These are phyloP conservation scores for Cyclina sinensis DNA, from an alignment of 1,140 invertebrate genomes.

Conservation along the genomic window DNA sequence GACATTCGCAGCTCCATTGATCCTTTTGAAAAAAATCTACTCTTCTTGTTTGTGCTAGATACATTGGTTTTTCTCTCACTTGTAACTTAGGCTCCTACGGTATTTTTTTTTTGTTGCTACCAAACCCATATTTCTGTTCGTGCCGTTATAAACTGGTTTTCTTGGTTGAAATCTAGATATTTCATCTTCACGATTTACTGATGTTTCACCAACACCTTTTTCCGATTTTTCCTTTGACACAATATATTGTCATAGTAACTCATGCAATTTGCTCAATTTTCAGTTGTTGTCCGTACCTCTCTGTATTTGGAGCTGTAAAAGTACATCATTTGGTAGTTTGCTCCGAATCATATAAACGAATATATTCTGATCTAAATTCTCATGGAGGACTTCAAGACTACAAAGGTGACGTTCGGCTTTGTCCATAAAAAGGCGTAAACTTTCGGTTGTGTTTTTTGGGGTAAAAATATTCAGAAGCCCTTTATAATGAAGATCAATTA, in stretches of 20 bases:
- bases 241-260: neutral
- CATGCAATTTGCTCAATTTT: conserved; percentile 8
- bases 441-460: neutral
- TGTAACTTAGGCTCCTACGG: neutral
- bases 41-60: too few species aligned
- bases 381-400: conserved; percentile 21
- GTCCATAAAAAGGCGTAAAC: conserved; percentile 10
- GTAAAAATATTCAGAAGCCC: neutral
- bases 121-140: neutral
- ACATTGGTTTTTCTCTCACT: neutral
- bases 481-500: neutral
- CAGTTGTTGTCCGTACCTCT: neutral
- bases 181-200: neutral
- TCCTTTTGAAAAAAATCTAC: neutral
- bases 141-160: neutral
- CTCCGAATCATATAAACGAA: conserved; percentile 49
- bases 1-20: conserved; percentile 2
- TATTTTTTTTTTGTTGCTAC: neutral
- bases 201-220: too few species aligned
- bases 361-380: conserved; percentile 32
- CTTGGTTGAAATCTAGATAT: neutral
- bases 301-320: conserved; percentile 21
- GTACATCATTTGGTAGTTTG: conserved; percentile 19
- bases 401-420: conserved; percentile 8
- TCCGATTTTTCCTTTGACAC: conserved; percentile 32